Conservation (phyloP, 2,797 vertebrate species). For the Sarcoramphus papa region DNA sequence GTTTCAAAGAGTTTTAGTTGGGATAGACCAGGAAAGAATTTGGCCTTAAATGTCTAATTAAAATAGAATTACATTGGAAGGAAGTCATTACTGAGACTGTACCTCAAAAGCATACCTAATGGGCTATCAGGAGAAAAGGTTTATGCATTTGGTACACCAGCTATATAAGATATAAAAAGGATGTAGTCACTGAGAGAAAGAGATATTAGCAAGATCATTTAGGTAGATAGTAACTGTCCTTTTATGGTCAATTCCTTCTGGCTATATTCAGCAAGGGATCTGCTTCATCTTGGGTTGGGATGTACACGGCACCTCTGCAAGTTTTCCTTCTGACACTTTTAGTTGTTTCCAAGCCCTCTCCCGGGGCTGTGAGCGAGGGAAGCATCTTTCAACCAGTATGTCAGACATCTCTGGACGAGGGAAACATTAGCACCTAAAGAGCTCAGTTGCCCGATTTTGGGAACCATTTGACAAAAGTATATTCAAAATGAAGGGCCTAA, state of each 20-base stretch:
- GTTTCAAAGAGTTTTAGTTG: conserved; percentile 38
- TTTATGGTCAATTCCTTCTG: background rate
- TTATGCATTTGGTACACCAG: background rate
- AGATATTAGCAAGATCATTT: background rate
- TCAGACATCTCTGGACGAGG: background rate
- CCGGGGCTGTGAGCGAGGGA: accelerated
- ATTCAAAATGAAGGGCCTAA: background rate
- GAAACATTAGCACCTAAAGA: background rate
- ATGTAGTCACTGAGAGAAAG: background rate
- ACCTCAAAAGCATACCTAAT: conserved; percentile 58
- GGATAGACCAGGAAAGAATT: conserved; percentile 41
- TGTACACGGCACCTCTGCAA: background rate
- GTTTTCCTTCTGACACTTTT: background rate
- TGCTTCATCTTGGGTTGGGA: background rate
- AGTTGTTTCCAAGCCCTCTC: background rate
- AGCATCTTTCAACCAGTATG: background rate
- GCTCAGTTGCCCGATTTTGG: background rate
- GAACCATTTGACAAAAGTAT: background rate
- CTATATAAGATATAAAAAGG: conserved; percentile 3
- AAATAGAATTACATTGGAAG: conserved; percentile 55
- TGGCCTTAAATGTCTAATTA: conserved; percentile 58
- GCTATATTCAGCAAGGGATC: background rate
- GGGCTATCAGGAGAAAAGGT: conserved; percentile 18
- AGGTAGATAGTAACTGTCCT: background rate
- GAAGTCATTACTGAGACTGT: conserved; percentile 53